A percentile compares a stretch with the other conserved stretches of the same genome.
Evolutionary conservation across 2,797 vertebrate genomes (phyloP).

Genomic region (Anabacerthia variegaticeps): DNA sequence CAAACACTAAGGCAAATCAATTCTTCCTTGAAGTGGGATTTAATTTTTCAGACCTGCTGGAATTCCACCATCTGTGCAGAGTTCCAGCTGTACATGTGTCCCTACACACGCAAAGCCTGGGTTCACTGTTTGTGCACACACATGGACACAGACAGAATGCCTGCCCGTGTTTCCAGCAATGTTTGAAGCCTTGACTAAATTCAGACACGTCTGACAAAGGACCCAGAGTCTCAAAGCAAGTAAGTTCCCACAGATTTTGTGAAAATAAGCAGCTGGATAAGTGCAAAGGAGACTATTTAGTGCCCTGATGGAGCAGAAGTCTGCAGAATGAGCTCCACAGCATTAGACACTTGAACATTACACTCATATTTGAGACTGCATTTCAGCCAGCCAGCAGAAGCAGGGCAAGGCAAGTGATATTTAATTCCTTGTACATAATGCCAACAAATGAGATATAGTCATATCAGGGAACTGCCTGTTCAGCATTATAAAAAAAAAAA

Average conservation of each 20-base stretch:
- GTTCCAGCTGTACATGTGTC: neutral
- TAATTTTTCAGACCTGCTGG: neutral
- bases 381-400: neutral
- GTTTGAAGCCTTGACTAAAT: neutral
- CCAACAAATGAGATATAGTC: neutral
- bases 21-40: neutral
- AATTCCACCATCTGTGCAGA: neutral
- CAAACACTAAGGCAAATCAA: neutral
- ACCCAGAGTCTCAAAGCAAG: neutral
- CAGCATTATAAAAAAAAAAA: neutral
- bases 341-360: neutral
- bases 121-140: neutral
- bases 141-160: neutral
- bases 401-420: neutral
- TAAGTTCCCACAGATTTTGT: neutral
- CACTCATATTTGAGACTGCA: neutral
- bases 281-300: neutral
- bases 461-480: neutral
- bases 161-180: neutral
- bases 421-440: slow-evolving; percentile 1
- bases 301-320: neutral
- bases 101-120: fast-evolving
- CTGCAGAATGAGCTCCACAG: neutral
- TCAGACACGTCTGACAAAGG: neutral
- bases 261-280: neutral